Evolutionary conservation across 2,797 vertebrate species (phyloP).

Genomic region (Basileuterus tristriatus): DNA sequence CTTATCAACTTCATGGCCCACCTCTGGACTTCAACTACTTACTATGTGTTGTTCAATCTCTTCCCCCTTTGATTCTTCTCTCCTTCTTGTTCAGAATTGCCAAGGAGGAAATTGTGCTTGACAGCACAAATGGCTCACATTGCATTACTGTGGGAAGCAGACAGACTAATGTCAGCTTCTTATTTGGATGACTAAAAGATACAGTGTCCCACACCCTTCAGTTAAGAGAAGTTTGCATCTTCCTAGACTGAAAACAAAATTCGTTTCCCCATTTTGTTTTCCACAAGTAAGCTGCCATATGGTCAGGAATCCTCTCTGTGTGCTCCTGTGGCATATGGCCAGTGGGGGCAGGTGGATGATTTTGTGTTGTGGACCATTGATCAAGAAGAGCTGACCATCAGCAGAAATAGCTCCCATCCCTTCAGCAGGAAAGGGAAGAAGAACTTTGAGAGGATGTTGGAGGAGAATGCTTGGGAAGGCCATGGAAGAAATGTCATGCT

Average conservation of each 20-base stretch:
- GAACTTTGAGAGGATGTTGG: not conserved
- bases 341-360: not conserved
- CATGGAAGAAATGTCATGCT: not conserved
- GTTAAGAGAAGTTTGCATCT: not conserved
- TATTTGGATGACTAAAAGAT: not conserved
- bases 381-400: not conserved
- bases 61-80: not conserved
- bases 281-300: not conserved
- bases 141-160: not conserved
- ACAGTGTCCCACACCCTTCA: not conserved
- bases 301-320: not conserved
- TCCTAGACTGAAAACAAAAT: not conserved
- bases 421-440: not conserved
- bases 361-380: not conserved
- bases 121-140: not conserved
- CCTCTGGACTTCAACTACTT: not conserved
- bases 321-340: not conserved
- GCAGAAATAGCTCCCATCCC: not conserved
- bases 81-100: not conserved
- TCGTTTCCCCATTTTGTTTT: not conserved
- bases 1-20: not conserved
- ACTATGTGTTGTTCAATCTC: not conserved
- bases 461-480: not conserved
- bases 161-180: not conserved
- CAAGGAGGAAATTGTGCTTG: not conserved